Evolutionary conservation across 2,113 vertebrate genomes (phyloP).

Genomic region (Pterocles gutturalis): DNA sequence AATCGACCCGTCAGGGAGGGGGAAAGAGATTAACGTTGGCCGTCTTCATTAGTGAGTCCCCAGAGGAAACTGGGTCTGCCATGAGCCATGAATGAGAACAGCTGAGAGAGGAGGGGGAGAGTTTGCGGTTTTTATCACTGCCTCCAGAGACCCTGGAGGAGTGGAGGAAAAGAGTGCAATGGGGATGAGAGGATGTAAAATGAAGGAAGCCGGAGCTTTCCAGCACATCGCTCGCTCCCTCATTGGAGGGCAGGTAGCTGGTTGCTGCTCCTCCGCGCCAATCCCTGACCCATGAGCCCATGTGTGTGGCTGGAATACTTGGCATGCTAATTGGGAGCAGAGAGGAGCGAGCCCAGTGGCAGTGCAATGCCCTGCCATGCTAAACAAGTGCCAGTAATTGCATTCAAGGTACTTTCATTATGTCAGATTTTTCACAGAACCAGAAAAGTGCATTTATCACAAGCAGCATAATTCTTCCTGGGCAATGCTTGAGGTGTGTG

Average conservation of each 20-base stretch:
- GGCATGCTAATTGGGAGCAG: constrained; percentile 84
- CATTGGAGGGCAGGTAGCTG: constrained; percentile 71
- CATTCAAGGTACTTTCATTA: constrained; percentile 77
- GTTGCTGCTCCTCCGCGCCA: constrained; percentile 67
- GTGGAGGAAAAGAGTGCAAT: constrained; percentile 55
- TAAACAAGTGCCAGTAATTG: constrained; percentile 76
- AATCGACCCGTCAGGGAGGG: constrained; percentile 85
- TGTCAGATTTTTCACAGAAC: constrained; percentile 77
- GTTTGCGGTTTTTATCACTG: constrained; percentile 69
- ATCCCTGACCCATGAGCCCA: constrained; percentile 75
- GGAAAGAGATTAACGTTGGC: constrained; percentile 85
- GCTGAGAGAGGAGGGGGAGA: constrained; percentile 75
- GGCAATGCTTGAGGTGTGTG: not conserved
- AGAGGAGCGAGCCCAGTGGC: constrained; percentile 73
- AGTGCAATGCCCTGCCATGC: constrained; percentile 67
- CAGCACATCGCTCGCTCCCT: constrained; percentile 38
- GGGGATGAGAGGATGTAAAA: constrained; percentile 71
- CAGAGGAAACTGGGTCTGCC: constrained; percentile 78
- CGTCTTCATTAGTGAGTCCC: constrained; percentile 85
- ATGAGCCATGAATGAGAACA: constrained; percentile 76
- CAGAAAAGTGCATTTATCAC: constrained; percentile 72
- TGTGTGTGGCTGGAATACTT: constrained; percentile 79
- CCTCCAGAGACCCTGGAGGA: constrained; percentile 69
- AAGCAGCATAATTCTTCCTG: constrained; percentile 39
- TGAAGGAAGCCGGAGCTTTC: constrained; percentile 72